A percentile compares a stretch with the other conserved stretches of the same genome.
These are phyloP conservation scores for Poecilia gillii DNA, from an alignment of 2,797 vertebrate genomes.

Conservation along the genomic window DNA sequence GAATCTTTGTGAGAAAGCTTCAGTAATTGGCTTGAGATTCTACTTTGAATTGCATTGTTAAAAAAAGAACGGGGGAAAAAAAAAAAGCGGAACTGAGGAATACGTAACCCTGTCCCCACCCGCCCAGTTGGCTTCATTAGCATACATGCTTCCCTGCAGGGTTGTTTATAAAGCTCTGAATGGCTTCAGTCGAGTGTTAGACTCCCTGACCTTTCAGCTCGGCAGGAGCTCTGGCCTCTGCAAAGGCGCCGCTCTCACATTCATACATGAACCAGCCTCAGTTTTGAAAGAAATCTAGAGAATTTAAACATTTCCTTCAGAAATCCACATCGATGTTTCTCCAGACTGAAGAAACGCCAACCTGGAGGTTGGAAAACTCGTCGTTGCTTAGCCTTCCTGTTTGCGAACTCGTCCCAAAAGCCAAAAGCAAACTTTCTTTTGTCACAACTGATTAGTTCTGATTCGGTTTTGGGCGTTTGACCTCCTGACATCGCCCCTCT, in stretches of 20 bases:
- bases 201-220: constrained; percentile 21
- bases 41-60: constrained; percentile 35
- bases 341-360: neutral
- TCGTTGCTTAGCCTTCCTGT: neutral
- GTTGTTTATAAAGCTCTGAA: constrained; percentile 21
- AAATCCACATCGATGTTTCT: neutral
- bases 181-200: constrained; percentile 5
- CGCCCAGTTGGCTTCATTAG: constrained; percentile 11
- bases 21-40: constrained; percentile 31
- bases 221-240: neutral
- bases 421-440: constrained; percentile 54
- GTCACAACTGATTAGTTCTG: constrained; percentile 57
- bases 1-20: constrained; percentile 30
- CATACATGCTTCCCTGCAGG: constrained; percentile 5
- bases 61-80: neutral
- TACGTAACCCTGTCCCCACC: neutral
- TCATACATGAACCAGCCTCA: neutral
- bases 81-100: constrained; percentile 27
- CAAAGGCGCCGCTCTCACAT: neutral
- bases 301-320: neutral
- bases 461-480: constrained; percentile 42
- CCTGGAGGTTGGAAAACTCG: neutral
- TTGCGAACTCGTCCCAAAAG: constrained; percentile 34
- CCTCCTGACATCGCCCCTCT: constrained; percentile 34
- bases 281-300: neutral